Conservation (phyloP, 2,888 invertebrate species). For the Sphaerophoria taeniata region DNA sequence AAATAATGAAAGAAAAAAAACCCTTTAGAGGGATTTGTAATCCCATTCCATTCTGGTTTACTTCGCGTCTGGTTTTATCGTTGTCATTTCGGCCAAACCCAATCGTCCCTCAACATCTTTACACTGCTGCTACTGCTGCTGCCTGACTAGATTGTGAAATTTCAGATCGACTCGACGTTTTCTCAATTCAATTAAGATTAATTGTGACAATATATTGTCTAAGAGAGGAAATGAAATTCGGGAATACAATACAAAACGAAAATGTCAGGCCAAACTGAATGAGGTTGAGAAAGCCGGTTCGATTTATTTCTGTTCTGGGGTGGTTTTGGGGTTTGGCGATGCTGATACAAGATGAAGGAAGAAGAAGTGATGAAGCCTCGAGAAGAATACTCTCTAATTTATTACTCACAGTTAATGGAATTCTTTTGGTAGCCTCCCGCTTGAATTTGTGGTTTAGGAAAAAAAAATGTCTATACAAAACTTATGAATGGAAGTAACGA, state of each 20-base stretch:
- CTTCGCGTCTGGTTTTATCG: constrained; percentile 46
- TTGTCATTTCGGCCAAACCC: constrained; percentile 48
- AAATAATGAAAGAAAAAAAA: background rate
- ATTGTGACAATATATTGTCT: constrained; percentile 72
- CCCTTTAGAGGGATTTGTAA: constrained; percentile 48
- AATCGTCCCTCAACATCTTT: background rate
- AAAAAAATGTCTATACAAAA: too few species aligned
- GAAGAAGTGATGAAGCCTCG: constrained; percentile 49
- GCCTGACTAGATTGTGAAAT: background rate
- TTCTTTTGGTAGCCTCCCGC: constrained; percentile 28
- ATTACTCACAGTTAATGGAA: constrained; percentile 61
- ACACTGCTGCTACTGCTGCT: background rate
- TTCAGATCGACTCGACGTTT: constrained; percentile 19
- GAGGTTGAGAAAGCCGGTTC: background rate
- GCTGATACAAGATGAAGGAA: background rate
- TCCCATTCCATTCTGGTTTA: constrained; percentile 51
- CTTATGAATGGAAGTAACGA: constrained; percentile 8
- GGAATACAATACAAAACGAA: constrained; percentile 45
- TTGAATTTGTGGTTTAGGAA: background rate
- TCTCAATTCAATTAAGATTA: constrained; percentile 72
- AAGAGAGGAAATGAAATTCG: constrained; percentile 71
- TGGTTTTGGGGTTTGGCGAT: background rate
- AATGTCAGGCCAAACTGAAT: constrained; percentile 14
- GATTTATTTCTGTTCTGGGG: background rate
- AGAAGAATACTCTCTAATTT: constrained; percentile 60